A percentile compares a stretch with the other conserved stretches of the same genome.
phyloP scores from a whole-genome alignment of 2,888 invertebrate species.

The Fragum sueziense region DNA sequence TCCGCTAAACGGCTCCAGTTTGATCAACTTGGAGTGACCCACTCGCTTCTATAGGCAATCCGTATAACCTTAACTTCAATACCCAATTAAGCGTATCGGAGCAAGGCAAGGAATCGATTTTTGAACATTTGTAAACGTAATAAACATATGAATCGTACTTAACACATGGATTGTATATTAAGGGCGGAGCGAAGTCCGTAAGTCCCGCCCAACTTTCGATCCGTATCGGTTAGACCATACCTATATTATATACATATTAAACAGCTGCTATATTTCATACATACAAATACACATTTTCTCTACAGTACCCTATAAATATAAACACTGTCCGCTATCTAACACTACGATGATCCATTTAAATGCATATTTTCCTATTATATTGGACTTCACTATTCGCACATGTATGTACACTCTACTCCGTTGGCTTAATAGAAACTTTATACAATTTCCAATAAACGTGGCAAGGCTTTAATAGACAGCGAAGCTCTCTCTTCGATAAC shows the following conservation, averaged over 20 bases:
- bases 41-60: constrained; percentile 38
- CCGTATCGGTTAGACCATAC: constrained; percentile 18
- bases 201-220: constrained; percentile 17
- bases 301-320: neutral
- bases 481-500: neutral
- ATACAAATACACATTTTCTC: neutral
- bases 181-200: neutral
- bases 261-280: neutral
- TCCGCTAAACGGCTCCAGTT: constrained; percentile 52
- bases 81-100: constrained; percentile 62
- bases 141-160: constrained; percentile 26
- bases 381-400: neutral
- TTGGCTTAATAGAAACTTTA: neutral
- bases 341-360: neutral
- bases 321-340: neutral
- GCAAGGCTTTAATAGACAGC: neutral
- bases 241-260: constrained; percentile 6
- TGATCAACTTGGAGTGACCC: constrained; percentile 28
- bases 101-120: constrained; percentile 61
- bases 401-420: neutral
- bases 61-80: constrained; percentile 49
- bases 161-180: constrained; percentile 14
- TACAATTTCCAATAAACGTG: neutral
- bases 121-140: constrained; percentile 58
- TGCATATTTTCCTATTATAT: neutral